A percentile compares a stretch with the other conserved stretches of the same genome.
These are phyloP conservation scores for Pimephales promelas DNA, from an alignment of 2,113 vertebrate genomes.

Conservation along the genomic window DNA sequence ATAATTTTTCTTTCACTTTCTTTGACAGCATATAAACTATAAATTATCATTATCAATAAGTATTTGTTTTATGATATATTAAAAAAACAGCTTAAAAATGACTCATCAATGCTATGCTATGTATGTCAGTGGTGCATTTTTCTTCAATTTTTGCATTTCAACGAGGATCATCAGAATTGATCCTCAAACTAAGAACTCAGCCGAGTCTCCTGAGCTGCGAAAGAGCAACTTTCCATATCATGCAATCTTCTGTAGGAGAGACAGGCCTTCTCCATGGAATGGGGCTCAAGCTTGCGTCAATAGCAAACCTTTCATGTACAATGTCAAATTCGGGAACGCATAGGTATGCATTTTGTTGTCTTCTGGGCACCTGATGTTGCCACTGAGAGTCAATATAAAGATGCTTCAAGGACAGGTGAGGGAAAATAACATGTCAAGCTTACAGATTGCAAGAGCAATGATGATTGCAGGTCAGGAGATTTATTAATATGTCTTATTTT, in stretches of 20 bases:
- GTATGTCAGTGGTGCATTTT: not conserved
- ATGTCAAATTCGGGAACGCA: conserved; percentile 20
- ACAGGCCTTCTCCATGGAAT: not conserved
- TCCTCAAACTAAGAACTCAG: not conserved
- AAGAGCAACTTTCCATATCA: not conserved
- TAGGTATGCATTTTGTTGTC: not conserved
- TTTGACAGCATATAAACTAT: no score
- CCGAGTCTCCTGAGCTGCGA: not conserved
- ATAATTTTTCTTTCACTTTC: not conserved
- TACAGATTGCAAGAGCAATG: conserved; percentile 36
- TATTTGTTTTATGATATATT: not conserved
- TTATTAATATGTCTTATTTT: conserved; percentile 26
- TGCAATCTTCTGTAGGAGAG: not conserved
- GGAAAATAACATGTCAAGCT: not conserved
- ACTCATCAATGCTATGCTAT: not conserved
- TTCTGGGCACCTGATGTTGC: not conserved
- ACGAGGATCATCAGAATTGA: not conserved
- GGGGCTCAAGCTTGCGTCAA: not conserved
- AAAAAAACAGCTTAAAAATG: not conserved
- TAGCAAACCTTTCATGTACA: not conserved
- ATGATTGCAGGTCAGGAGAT: conserved; percentile 38
- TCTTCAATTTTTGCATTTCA: not conserved
- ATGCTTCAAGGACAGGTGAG: conserved; percentile 26
- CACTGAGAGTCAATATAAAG: not conserved
- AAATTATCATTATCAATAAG: not conserved